Base-by-base conservation (phyloP, 2,888 invertebrate genomes). In the Reticulitermes lucifugus region DNA sequence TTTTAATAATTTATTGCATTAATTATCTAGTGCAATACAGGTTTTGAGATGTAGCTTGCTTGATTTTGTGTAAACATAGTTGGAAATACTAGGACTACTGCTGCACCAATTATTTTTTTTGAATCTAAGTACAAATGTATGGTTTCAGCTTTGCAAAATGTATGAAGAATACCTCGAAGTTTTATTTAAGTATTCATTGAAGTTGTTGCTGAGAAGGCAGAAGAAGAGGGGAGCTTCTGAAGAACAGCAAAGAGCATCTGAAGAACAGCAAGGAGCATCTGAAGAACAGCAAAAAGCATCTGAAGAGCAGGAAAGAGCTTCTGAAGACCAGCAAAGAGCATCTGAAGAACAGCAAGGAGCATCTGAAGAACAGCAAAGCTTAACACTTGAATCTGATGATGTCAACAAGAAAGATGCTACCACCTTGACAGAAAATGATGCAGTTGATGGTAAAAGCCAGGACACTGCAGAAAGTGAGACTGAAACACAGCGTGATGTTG, bases 91-190 rank as follows among this genome's bases (percentile, higher is more conserved):
- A 18, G 18, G 55, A 18, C 18, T 18, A 18, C 1, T 55, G 14
- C 4, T 55, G 14, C 18, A 55, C 0, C 55, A 55, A 1, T 55
- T 55, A 14, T 2, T 18, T 55, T 55, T 4, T 5, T 18, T 55
- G 55, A 55, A 55, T 4, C 4, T 55, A 55, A 55, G 0, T 55
- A 18, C 55, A 46, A 12, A 46, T 12, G 9, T 46, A 7, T 55
- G 14, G 59, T 89, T 93, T 51, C 91, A 95, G 94, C 90, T 96
- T 22, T 95, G 95, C 9, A 94, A 94, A 91, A 94, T 95, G 93
- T 96, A 95, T 80, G 95, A 96, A 90, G 95, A 95, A 89, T 95
- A 94, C 89, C 91, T 96, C 81, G 95, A 96, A 90, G 94, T 94
- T 91, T 92, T 46, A 90, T 93, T 60, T 90, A 90, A 85, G 89